Conservation (phyloP, 2,888 invertebrate species). For the Halocaridina rubra region DNA sequence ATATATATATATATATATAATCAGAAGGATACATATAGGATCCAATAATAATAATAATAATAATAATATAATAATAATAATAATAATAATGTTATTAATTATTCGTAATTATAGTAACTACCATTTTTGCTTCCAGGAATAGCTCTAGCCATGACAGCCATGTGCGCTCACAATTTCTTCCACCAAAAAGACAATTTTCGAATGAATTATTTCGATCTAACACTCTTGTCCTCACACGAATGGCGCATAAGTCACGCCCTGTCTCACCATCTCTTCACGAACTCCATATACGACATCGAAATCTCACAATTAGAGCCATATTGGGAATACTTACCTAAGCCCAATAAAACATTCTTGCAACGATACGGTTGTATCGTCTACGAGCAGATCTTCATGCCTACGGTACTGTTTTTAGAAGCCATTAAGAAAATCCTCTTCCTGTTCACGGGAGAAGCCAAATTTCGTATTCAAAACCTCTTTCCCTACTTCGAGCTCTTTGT, state of each 20-base stretch:
- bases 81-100: too few relatives aligned
- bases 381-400: slow-evolving; percentile 69
- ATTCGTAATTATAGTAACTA: too few relatives aligned
- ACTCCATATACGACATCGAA: slow-evolving; percentile 81
- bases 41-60: too few relatives aligned
- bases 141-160: slow-evolving; percentile 73
- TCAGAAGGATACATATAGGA: too few relatives aligned
- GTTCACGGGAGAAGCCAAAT: slow-evolving; percentile 32
- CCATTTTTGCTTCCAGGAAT: slow-evolving; percentile 73
- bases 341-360: slow-evolving; percentile 70
- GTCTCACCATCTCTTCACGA: slow-evolving; percentile 84
- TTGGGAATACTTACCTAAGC: slow-evolving; percentile 75
- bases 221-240: slow-evolving; percentile 75
- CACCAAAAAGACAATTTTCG: slow-evolving; percentile 82
- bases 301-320: slow-evolving; percentile 72
- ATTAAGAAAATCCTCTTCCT: slow-evolving; percentile 44
- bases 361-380: slow-evolving; percentile 73
- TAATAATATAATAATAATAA: too few relatives aligned
- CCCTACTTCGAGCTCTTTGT: slow-evolving; percentile 60
- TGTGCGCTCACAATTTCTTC: slow-evolving; percentile 81
- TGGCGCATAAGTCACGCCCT: slow-evolving; percentile 82
- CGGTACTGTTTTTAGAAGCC: slow-evolving; percentile 64
- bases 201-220: slow-evolving; percentile 82
- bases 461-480: slow-evolving; percentile 63
- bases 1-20: too few relatives aligned